These are phyloP conservation scores for Lasioglossum malachurum DNA, from an alignment of 2,888 invertebrate genomes.

Conservation along the genomic window DNA sequence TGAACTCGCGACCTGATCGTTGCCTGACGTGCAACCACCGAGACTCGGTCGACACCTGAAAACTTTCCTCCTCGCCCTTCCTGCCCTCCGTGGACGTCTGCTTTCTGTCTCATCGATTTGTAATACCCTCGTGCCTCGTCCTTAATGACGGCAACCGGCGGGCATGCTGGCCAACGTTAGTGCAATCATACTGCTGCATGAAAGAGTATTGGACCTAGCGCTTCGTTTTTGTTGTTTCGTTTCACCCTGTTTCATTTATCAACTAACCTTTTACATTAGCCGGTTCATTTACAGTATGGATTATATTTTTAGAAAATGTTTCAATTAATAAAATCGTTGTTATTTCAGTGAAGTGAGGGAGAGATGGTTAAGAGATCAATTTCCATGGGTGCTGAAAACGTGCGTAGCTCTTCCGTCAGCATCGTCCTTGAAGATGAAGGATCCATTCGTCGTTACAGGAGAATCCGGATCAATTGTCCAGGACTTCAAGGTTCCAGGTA, in stretches of 20 bases:
- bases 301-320: background rate
- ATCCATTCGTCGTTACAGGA: background rate
- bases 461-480: background rate
- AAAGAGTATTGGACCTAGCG: background rate
- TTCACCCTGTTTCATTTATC: too few relatives aligned
- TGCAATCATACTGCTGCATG: background rate
- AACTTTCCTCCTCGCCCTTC: constrained; percentile 52
- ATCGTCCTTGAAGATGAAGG: background rate
- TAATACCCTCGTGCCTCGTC: constrained; percentile 36
- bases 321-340: background rate
- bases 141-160: background rate
- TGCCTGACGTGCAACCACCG: constrained; percentile 66
- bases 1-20: constrained; percentile 68
- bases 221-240: background rate
- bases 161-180: background rate
- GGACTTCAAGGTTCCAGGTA: background rate
- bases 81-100: constrained; percentile 47
- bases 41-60: constrained; percentile 67
- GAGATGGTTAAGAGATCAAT: background rate
- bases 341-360: too few relatives aligned
- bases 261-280: background rate
- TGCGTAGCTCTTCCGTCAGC: background rate
- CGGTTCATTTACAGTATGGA: background rate
- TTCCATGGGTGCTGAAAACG: background rate
- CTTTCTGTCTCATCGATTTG: constrained; percentile 46